A percentile compares a stretch with the other conserved stretches of the same genome.
phyloP scores from a whole-genome alignment of 2,113 vertebrate genomes.

The Bos javanicus region DNA sequence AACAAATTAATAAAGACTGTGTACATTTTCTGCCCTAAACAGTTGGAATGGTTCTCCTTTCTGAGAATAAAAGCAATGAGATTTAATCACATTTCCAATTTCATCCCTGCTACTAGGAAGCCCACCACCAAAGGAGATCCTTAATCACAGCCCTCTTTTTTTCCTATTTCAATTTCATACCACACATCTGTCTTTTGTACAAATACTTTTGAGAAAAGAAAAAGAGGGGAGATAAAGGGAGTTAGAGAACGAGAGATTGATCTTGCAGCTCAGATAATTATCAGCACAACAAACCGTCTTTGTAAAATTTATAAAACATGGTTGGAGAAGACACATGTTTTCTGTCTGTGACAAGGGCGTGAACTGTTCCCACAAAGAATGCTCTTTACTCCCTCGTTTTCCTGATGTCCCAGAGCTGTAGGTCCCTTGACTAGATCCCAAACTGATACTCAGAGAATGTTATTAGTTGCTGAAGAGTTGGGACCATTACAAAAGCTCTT shows the following conservation, averaged over 20 bases:
- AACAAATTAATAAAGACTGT: not conserved
- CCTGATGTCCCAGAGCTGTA: not conserved
- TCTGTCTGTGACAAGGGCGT: not conserved
- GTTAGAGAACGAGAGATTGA: not conserved
- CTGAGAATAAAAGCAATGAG: not conserved
- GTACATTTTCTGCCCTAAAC: not conserved
- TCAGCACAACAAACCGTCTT: not conserved
- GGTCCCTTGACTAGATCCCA: not conserved
- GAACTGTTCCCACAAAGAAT: not conserved
- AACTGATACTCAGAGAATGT: not conserved
- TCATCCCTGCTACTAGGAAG: not conserved
- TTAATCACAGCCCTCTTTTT: not conserved
- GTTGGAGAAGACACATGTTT: not conserved
- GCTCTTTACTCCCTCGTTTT: not conserved
- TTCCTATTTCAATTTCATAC: not conserved
- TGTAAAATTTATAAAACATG: not conserved
- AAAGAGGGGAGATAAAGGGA: not conserved
- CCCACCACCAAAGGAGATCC: not conserved
- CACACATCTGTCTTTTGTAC: not conserved
- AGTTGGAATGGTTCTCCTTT: not conserved
- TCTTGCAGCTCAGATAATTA: not conserved
- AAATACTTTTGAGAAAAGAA: not conserved
- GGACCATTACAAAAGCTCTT: not conserved
- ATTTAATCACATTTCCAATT: not conserved
- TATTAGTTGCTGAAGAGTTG: not conserved